Evolutionary conservation across 2,113 vertebrate genomes (phyloP).

Genomic region (Colaptes auratus): DNA sequence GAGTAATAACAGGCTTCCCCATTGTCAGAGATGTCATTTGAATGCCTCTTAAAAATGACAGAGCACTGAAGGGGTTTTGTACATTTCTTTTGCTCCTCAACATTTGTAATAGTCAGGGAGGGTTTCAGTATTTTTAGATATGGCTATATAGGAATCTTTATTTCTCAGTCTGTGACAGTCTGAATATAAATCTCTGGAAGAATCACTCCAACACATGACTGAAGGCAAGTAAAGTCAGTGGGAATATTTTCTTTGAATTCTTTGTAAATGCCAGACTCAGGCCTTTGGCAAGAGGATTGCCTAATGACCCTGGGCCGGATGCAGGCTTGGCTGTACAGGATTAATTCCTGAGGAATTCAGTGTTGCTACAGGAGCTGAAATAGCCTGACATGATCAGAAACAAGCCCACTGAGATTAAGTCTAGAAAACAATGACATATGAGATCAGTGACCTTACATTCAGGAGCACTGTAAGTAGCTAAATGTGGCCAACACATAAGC

Average conservation of each 20-base stretch:
- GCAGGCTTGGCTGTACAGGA: neutral
- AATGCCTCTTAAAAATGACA: neutral
- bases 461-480: neutral
- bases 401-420: neutral
- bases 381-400: neutral
- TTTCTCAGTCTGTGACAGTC: neutral
- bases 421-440: neutral
- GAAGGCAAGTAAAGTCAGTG: neutral
- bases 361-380: neutral
- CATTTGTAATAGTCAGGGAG: neutral
- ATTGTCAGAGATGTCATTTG: slow-evolving; percentile 48
- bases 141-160: neutral
- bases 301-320: neutral
- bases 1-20: slow-evolving; percentile 64
- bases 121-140: slow-evolving; percentile 41
- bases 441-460: neutral
- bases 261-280: neutral
- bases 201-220: neutral
- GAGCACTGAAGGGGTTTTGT: slow-evolving; percentile 3
- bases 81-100: neutral
- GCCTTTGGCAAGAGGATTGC: neutral
- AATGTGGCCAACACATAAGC: fast-evolving
- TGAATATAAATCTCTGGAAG: neutral
- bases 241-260: neutral
- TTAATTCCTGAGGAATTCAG: neutral